Percentiles rank a stretch among this genome's conserved stretches.
phyloP scores from a whole-genome alignment of 2,797 vertebrate species.

The Phataginus tetradactyla region DNA sequence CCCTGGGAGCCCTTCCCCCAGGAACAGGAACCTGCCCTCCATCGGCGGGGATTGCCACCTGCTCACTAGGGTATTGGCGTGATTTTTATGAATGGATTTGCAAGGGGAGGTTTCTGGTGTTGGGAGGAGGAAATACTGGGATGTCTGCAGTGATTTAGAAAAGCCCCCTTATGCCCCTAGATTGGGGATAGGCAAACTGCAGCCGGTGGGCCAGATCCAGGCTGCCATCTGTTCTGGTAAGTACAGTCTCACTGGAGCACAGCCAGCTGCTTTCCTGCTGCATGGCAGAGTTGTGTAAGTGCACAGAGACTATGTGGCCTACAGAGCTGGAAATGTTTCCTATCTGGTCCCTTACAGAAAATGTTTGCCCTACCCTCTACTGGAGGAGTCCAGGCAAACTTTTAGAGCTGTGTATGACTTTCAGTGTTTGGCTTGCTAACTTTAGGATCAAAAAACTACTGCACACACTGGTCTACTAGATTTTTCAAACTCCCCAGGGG shows the following conservation, averaged over 20 bases:
- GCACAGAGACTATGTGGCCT: fast-evolving
- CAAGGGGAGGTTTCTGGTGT: not conserved
- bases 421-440: not conserved
- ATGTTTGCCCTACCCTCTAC: not conserved
- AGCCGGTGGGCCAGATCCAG: fast-evolving
- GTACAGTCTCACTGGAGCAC: not conserved
- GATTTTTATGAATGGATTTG: not conserved
- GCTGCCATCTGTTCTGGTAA: not conserved
- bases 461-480: not conserved
- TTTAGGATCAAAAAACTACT: not conserved
- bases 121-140: not conserved
- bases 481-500: not conserved
- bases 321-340: not conserved
- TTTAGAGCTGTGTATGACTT: not conserved
- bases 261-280: fast-evolving
- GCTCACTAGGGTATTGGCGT: not conserved
- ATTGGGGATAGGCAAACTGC: not conserved
- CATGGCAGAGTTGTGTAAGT: fast-evolving
- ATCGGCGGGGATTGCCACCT: fast-evolving
- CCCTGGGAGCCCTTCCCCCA: fast-evolving
- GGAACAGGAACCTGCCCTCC: not conserved
- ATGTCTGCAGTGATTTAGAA: not conserved
- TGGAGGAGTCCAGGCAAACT: not conserved
- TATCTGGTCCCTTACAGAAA: too few relatives aligned
- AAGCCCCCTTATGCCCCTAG: not conserved